Base-by-base conservation (phyloP, 2,888 invertebrate species). In the Lysandra coridon region DNA sequence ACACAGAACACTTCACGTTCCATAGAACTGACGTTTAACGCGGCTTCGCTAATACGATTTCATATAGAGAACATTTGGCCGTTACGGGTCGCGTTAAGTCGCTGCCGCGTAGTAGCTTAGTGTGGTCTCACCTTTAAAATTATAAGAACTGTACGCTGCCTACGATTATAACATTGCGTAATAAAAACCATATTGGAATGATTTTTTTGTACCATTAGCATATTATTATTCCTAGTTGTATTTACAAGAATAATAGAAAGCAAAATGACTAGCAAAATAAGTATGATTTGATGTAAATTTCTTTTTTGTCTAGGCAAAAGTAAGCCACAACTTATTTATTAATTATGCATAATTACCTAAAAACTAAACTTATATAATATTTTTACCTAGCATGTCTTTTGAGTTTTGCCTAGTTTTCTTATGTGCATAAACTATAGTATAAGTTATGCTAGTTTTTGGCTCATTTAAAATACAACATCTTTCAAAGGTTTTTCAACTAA, bases 181-280 rank as follows among this genome's bases (percentile, higher is more conserved):
- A 7, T 62, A 62, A 62, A 57, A 4, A 57, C 17, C 53, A 53
- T 7, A 40, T 2, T 14, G 57, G 33, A 69, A 37, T 69, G 33
- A 14, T 69, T 69, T 57, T 57, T 57, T 57, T 4, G 49, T 49
- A 12, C 12, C 49, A 49, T 49, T 49, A 49, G 10, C 49, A 17
- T 57, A 57, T 57, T 17, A 53, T 53, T 53, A 53, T 14, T 2
- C 17, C 17, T 57, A 57, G 57, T 57, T 57, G 17, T 57, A 49
- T 12, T 12, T 10, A 23, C 49, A 14, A 69, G 2, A 30, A 69
- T 12, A 37, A 69, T 23, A 62, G 23, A 23, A 62, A 69, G 33
- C 69, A 4, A 1, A 64, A 33, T 69, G 69, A 69, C 69, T 69
- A 69, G 69, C 69, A 5, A 69, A 69, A 69, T 69, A 12, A 69